Evolutionary conservation across 2,113 vertebrate species (phyloP), one percentile per base, ranked within the genome.

Genomic region (Bombycilla garrulus): DNA sequence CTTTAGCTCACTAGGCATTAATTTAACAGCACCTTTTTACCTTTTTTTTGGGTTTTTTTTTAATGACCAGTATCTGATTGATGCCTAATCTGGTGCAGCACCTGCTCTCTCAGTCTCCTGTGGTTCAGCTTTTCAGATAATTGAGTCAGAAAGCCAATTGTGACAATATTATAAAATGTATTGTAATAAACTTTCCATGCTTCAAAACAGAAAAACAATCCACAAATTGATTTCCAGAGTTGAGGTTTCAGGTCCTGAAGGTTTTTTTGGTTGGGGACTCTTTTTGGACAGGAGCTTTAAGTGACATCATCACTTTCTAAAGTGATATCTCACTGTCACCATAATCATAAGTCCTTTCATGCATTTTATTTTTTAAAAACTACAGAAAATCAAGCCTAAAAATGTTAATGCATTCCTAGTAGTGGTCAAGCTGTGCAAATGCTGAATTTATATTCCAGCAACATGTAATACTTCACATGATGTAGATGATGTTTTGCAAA

Each of bases 311-410:
- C 36, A 64, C 50, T 81, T 91, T 45, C 26, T 64, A 35, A 76
- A 66, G 44, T 28, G 38, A 38, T 38, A 53, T 23, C 81, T 31
- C 51, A 35, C 22, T 28, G 9, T 28, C 17, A 70, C 42, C 4
- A 4, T 53, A 58, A 56, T 35, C 35, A 16, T 1, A 2, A 54
- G 8, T 33, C 0, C 2, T 65, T 70, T 40, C 2, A 24, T 44
- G 21, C 3, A 19, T 78, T 53, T 78, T 24, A 11, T 19, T 70
- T 80, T 92, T 60, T 11, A 48, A 90, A 84, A 81, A n/a, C 17
- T 60, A 36, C 17, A 54, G 40, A 58, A 88, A 81, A 67, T 33
- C 13, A 50, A 83, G 13, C 20, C 47, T 71, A 26, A 74, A 86
- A 74, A 18, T 9, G 5, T 22, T 50, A 65, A 38, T 25, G 16